A percentile compares a stretch with the other conserved stretches of the same genome.
phyloP scores from a whole-genome alignment of 53 echinoderm and acorn worm genomes.

The Temnopleurus reevesii region DNA sequence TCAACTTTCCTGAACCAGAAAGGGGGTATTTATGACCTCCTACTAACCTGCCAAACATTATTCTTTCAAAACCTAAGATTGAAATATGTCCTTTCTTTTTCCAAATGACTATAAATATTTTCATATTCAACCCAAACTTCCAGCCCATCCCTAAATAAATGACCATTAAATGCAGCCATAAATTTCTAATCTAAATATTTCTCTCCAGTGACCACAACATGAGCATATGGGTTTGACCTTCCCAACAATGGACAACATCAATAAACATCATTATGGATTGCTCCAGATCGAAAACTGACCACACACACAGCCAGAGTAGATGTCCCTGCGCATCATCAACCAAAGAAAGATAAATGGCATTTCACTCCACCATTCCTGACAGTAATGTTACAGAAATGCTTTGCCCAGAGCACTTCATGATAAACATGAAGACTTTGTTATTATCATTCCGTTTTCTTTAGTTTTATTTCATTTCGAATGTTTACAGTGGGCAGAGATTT shows the following conservation, averaged over 20 bases:
- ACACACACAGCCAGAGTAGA: neutral
- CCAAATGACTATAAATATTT: neutral
- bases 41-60: neutral
- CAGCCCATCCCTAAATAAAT: constrained; percentile 3
- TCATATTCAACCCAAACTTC: neutral
- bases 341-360: constrained; percentile 42
- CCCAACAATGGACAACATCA: constrained; percentile 42
- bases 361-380: neutral
- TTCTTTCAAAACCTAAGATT: neutral
- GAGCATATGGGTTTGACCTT: constrained; percentile 40
- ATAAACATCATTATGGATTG: constrained; percentile 52
- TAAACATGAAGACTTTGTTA: constrained; percentile 32
- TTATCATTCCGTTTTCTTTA: neutral
- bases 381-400: constrained; percentile 20
- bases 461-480: constrained; percentile 27
- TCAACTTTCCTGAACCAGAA: too few relatives aligned
- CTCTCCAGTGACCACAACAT: constrained; percentile 47
- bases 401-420: constrained; percentile 16
- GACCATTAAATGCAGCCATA: constrained; percentile 20
- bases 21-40: too few relatives aligned
- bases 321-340: constrained; percentile 39
- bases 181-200: constrained; percentile 56
- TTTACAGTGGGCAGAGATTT: constrained; percentile 33
- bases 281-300: constrained; percentile 5
- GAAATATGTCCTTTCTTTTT: neutral